Evolutionary conservation across 1,140 invertebrate genomes (phyloP).

Genomic region (Oedothorax gibbosus): DNA sequence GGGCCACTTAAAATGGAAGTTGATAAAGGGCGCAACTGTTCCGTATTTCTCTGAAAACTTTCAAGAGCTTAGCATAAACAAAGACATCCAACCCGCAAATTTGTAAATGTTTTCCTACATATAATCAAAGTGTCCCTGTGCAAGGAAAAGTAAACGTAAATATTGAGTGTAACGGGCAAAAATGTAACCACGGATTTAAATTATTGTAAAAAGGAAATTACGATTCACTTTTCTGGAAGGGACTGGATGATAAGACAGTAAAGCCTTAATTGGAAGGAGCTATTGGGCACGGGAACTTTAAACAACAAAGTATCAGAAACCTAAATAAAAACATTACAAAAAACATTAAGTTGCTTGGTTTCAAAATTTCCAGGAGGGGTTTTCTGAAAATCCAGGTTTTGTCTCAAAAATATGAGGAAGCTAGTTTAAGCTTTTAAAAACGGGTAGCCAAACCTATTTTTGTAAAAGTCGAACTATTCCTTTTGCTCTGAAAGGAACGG

Average conservation of each 20-base stretch:
- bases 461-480: not conserved
- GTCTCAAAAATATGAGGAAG: no score
- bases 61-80: not conserved
- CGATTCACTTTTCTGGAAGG: not conserved
- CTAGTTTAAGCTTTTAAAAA: not conserved
- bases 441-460: not conserved
- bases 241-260: slow-evolving; percentile 4
- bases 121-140: not conserved
- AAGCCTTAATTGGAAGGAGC: not conserved
- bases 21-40: not conserved
- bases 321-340: no score
- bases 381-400: no score
- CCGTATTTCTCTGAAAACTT: not conserved
- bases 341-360: not conserved
- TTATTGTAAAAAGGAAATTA: not conserved
- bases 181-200: not conserved
- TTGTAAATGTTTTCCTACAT: not conserved
- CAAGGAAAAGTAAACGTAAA: not conserved
- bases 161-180: not conserved
- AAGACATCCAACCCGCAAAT: not conserved
- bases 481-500: no score
- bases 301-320: slow-evolving; percentile 3
- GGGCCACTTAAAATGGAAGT: not conserved
- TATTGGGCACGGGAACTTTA: not conserved
- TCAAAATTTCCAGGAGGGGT: not conserved